Evolutionary conservation across 2,797 vertebrate species (phyloP).

Genomic region (Cetoscarus ocellatus): DNA sequence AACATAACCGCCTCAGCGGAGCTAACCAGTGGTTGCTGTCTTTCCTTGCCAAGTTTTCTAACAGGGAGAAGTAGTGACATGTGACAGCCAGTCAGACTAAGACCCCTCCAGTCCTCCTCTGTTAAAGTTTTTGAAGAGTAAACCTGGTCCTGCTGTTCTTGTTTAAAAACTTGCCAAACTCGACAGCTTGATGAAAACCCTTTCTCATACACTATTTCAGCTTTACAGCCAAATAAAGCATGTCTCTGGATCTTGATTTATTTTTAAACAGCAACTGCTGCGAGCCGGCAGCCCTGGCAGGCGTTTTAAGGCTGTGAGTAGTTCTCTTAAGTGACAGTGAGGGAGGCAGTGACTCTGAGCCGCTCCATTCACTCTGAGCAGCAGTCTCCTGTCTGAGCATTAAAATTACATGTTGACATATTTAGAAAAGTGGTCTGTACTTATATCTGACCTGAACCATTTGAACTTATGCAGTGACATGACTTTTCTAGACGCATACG

Average conservation of each 20-base stretch:
- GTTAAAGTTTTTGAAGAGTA: background rate
- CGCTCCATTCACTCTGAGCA: background rate
- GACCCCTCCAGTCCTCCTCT: no score
- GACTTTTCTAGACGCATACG: background rate
- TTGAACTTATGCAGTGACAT: background rate
- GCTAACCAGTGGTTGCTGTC: background rate
- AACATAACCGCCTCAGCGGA: background rate
- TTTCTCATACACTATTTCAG: background rate
- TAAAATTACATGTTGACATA: slow-evolving; percentile 48
- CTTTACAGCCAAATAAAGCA: background rate
- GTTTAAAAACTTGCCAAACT: background rate
- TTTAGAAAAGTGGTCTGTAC: slow-evolving; percentile 34
- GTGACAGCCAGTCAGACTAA: background rate
- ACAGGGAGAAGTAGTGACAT: background rate
- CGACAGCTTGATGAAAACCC: background rate
- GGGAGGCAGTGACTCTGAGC: background rate
- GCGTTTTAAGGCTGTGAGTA: slow-evolving; percentile 9
- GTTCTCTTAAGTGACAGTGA: slow-evolving; percentile 1
- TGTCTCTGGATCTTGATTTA: slow-evolving; percentile 17
- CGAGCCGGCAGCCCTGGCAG: background rate
- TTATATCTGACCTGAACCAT: background rate
- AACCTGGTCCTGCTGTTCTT: background rate
- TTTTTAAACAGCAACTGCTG: slow-evolving; percentile 38
- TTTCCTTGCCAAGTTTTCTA: background rate
- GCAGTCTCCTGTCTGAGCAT: slow-evolving; percentile 24